Base-by-base conservation (phyloP, 2,888 invertebrate species). In the Anodontia alba region DNA sequence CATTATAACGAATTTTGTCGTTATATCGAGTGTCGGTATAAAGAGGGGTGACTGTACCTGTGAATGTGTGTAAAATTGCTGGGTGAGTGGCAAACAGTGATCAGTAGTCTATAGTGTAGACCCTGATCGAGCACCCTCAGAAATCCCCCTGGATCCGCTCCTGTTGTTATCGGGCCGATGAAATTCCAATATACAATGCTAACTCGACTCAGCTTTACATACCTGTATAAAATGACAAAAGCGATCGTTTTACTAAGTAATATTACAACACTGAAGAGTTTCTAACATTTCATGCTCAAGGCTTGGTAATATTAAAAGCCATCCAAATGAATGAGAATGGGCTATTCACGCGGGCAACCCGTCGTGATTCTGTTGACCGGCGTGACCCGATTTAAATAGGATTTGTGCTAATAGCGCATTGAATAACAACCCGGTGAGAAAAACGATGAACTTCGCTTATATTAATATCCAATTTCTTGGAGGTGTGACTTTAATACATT, bases 391-490 rank as follows among this genome's bases (percentile, higher is more conserved):
- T 73, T 31, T 68, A 42, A 78, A 71, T 78, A 54, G 42, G 54
- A 49, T 66, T 67, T 29, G 54, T 68, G 23, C 68, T 49, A 78
- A 78, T 81, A 72, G 74, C 71, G 70, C 33, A 66, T 70, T 51
- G 57, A 67, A 69, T 81, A 77, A 81, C 71, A 66, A 36, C 77
- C 71, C 67, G 67, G 71, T 78, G 77, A 42, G 49, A 72, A 71
- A 71, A 70, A 62, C 70, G 33, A 74, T 36, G 70, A 12, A n/a
- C 54, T n/a, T 2, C 66, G 62, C 73, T 62, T 74, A 77, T 74
- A 81, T 81, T 81, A 81, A 81, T 81, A 81, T 73, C 81, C 75
- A 81, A 78, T 81, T 77, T 75, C 77, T 43, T 66, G 77, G 74
- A 67, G 72, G 77, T 67, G 76, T 49, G 36, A 46, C 76, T 68